These are phyloP conservation scores for Cheilosia pagana DNA, from an alignment of 2,888 invertebrate species.

Conservation along the genomic window DNA sequence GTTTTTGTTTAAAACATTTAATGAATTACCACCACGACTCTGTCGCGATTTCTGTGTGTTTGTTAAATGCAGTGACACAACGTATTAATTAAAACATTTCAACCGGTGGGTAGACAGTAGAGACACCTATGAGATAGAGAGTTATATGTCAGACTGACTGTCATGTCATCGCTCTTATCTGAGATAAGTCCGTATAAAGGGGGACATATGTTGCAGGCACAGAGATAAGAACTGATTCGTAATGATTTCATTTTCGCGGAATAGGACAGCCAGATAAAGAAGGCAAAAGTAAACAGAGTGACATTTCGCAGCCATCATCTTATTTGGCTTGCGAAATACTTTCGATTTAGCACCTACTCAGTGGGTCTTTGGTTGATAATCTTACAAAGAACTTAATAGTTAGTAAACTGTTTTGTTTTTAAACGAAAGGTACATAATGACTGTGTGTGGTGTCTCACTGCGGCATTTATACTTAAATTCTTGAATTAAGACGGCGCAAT, in stretches of 20 bases:
- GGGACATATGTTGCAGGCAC: background rate
- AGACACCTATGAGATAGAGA: conserved; percentile 4
- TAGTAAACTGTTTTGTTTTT: too few relatives aligned
- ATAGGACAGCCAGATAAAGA: background rate
- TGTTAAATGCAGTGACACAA: conserved; percentile 10
- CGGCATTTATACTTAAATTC: too few relatives aligned
- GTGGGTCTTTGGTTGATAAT: too few relatives aligned
- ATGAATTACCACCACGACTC: background rate
- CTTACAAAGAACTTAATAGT: too few relatives aligned
- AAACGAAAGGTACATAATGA: too few relatives aligned
- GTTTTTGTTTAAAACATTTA: conserved; percentile 2
- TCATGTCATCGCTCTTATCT: conserved; percentile 5
- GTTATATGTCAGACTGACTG: conserved; percentile 9
- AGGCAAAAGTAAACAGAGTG: background rate
- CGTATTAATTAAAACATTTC: conserved; percentile 13
- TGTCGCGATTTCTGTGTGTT: background rate
- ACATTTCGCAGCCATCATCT: background rate
- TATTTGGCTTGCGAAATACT: background rate
- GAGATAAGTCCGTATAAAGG: background rate
- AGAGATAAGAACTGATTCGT: background rate
- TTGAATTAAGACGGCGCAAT: too few relatives aligned
- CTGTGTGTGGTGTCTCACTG: too few relatives aligned
- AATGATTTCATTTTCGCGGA: background rate
- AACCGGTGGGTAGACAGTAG: background rate
- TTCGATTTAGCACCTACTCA: too few relatives aligned